phyloP scores from a whole-genome alignment of 2,888 invertebrate species.

The Omphaloscelis lunosa region DNA sequence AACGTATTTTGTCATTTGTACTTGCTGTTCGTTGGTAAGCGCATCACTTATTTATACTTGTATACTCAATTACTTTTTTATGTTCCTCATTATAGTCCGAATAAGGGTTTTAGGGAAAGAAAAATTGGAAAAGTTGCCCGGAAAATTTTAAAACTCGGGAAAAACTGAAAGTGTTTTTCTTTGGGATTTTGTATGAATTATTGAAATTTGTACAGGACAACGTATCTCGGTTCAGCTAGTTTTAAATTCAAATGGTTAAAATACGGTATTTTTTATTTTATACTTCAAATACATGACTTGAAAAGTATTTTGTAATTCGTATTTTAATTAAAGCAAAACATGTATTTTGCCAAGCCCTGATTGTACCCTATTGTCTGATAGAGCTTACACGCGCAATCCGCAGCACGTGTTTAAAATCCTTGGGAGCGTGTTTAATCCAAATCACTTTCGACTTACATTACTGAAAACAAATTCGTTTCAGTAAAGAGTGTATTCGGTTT shows the following conservation, averaged over 20 bases:
- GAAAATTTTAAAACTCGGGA: not conserved
- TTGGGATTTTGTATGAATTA: not conserved
- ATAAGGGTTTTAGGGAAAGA: no score
- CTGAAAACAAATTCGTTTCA: conserved; percentile 20
- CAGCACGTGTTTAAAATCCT: not conserved
- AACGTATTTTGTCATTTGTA: no score
- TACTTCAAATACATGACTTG: not conserved
- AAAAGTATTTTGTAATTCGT: not conserved
- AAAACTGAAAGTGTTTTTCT: not conserved
- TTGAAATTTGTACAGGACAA: not conserved
- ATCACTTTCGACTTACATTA: conserved; percentile 14
- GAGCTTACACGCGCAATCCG: conserved; percentile 8
- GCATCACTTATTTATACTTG: no score
- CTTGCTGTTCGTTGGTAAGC: no score
- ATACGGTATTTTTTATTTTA: not conserved
- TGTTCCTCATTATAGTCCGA: no score
- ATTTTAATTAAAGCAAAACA: not conserved
- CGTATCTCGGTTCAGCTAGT: not conserved
- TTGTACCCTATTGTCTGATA: not conserved
- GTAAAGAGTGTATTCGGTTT: not conserved
- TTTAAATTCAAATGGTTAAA: no score
- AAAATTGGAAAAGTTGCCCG: no score
- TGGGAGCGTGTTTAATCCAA: not conserved
- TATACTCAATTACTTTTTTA: no score
- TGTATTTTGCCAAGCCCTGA: no score